Base-by-base conservation (phyloP, 2,113 vertebrate genomes). In the Stegastes partitus region DNA sequence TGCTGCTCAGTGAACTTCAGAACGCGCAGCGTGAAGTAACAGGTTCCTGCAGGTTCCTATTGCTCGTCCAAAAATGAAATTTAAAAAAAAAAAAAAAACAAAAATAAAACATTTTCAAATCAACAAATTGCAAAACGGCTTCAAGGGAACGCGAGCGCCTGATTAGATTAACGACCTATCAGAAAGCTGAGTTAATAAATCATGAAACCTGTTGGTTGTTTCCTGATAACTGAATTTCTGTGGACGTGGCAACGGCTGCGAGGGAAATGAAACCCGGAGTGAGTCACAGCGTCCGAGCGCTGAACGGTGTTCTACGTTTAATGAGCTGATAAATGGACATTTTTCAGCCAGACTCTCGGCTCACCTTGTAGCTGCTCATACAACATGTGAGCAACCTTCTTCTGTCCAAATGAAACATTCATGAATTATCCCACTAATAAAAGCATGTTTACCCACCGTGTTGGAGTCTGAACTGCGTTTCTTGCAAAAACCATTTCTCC, bases 1-100 rank as follows among this genome's bases (percentile, higher is more conserved):
- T 62, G 77, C 82, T 9, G 84, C 74, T 87, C 84, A 65, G 74
- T 83, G 70, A 85, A 82, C 68, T 69, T 68, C 22, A 73, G 56
- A 68, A 57, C 45, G 76, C 57, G 23, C 79, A 70, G 79, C 23
- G 9, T 74, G 81, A 22, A 49, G 55, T 31, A 68, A 56, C 49
- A 53, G 61, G 19, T 42, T 70, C 45, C 59, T 57, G 55, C 59
- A 55, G 51, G 47, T 37, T 71, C 61, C 31, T 50, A 49, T 3
- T 49, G 57, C 57, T 19, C 64, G 57, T 51, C 34, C 2, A 57
- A 74, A 51, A 57, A 47, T 15, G 16, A 50, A 54, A n/a, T n/a
- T n/a, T n/a, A n/a, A n/a, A n/a, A n/a, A n/a, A n/a, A 22, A 2
- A 19, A 11, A 22, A 54, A 54, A 34, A n/a, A 18, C 0, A 42